Base-by-base conservation (phyloP, 2,113 vertebrate genomes). In the Merops nubicus region DNA sequence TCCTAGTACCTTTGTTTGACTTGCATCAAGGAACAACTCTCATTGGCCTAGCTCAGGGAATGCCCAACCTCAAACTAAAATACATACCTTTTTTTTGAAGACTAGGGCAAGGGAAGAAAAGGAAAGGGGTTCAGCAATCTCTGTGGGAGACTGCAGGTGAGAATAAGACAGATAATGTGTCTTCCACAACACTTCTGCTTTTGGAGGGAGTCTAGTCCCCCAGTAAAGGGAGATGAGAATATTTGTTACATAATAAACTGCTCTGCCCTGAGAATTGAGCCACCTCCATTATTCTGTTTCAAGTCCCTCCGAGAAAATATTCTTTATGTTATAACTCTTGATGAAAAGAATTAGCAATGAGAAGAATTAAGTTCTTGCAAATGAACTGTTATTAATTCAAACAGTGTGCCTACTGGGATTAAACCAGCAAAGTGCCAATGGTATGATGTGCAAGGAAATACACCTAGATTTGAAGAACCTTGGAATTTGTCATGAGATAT, bases 291-390 rank as follows among this genome's bases (percentile, higher is more conserved):
- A 29, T 38, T 70, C 4, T 15, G 50, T 76, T 96, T 91, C 51
- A 85, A 18, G 50, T 60, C 22, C 25, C 54, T 83, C 36, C 69
- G 33, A 57, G 51, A 90, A 73, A 31, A 82, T 50, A 50, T 19
- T 70, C 6, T 53, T 83, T 36, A 13, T 48, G n/a, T 72, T 84
- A 56, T 65, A 89, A 84, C 33, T 84, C 47, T 45, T 50, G 50
- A 42, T 36, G 38, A 60, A 60, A 87, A 69, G n/a, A 92, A 60
- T 88, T 73, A 80, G 34, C 43, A 56, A 50, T 36, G 51, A 47
- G 60, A 94, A 92, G 43, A 73, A 82, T 81, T 15, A 81, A 63
- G 18, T 48, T 64, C 72, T 69, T 69, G 76, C 34, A 73, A 77
- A 42, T 0, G 1, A 83, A 42, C 22, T 82, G 22, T 67, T 84